Evolutionary conservation across 1,140 invertebrate species (phyloP), one percentile per base, ranked within the genome.

Genomic region (Oppia nitens): DNA sequence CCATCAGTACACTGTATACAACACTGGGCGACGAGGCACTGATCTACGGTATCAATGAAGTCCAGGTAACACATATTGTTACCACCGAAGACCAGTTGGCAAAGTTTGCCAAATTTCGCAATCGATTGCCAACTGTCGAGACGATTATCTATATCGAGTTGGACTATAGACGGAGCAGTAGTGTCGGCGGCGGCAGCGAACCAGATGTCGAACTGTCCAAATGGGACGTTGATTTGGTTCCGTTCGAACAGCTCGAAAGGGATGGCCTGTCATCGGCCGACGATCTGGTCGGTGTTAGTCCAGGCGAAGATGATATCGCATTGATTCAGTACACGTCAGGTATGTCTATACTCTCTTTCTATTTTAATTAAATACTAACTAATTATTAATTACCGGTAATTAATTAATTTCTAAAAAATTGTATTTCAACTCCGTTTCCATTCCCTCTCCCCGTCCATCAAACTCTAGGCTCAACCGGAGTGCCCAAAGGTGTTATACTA

Each of bases 291-390:
- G 47, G 48, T 1, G 50, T 47, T 3, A 2, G 47, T 1, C 56
- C 56, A 11, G 40, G 17, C 20, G 17, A 40, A 20, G 9, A 4
- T 6, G 90, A 96, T 66, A 82, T 81, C 17, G 90, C 90, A 21
- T 90, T 95, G 64, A 86, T 95, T 47, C 95, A 95, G 90, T 96
- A 95, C 74, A 95, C 91, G 0, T 90, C 85, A 64, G 91, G 91
- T 1, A 92, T 87, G 0, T 95, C 90, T 0, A 90, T 88, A 88
- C 0, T 92, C 93, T 73, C 17, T 40, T 40, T 40, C 58, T n/a
- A n/a, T n/a, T n/a, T 62, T 55, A 25, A 23, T 56, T 12, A 11
- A 50, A 20, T 50, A 50, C 11, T 50, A 50, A 0, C 24, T 25
- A 14, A 21, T 25, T 50, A 25, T 1, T 12, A 25, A 20, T 25